Evolutionary conservation across 2,888 invertebrate species (phyloP), one percentile per base, ranked within the genome.

Genomic region (Lasioglossum figueresi): DNA sequence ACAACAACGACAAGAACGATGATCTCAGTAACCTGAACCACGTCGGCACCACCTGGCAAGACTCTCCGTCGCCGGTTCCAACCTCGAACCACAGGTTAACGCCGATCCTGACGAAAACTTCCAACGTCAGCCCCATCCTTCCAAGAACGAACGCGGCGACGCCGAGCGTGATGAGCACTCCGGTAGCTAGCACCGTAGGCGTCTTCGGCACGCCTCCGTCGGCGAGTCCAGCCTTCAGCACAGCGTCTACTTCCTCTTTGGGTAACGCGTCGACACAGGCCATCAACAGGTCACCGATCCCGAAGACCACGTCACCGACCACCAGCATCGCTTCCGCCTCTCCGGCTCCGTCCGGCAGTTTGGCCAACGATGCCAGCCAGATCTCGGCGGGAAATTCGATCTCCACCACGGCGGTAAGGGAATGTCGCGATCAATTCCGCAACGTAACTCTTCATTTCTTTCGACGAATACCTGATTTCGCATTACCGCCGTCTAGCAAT

Each of bases 141-240:
- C 87, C 93, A 37, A 92, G 92, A 73, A 91, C 89, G 73, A 92
- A 84, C 77, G 88, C 84, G 16, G 80, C 88, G 4, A 91, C 91
- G 8, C 80, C 92, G 8, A 84, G 84, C 12, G 84, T 88, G 12
- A 91, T 92, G 88, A 92, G 89, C 76, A 91, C 91, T 0, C 90
- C 92, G 5, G 85, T 86, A 4, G 86, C 88, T 27, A 87, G 88
- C 48, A 88, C 82, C 14, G 87, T 91, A 5, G 91, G 91, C 19
- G 90, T 92, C 6, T 94, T 93, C 77, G 93, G 93, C 23, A 93
- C 93, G 5, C 92, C 94, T 56, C 87, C 92, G 12, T 89, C 88
- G 10, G 92, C 92, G 10, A 94, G 94, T 91, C 94, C 95, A 6
- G 94, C 94, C 0, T 95, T 95, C 45, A 95, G 94, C 83, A 94